Conservation (phyloP, 2,888 invertebrate species). For the Oxyscelio sp. region DNA sequence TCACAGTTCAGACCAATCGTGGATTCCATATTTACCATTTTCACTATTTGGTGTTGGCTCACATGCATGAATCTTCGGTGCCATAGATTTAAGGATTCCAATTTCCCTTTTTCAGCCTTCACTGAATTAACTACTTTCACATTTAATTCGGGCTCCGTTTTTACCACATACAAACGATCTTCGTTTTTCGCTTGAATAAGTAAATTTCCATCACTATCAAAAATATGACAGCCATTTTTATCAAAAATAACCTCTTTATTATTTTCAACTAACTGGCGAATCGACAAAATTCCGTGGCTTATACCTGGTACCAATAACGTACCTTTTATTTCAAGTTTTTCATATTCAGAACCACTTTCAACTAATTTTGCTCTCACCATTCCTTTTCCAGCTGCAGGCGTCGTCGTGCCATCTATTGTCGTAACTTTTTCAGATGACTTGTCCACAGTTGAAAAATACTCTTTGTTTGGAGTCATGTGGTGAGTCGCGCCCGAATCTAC, state of each 20-base stretch:
- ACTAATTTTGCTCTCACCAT: conserved; percentile 66
- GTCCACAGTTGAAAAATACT: conserved; percentile 27
- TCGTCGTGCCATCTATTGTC: conserved; percentile 4
- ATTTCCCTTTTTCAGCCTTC: background rate
- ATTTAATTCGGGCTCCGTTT: conserved; percentile 3
- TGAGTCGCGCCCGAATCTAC: conserved; percentile 36
- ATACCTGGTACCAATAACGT: conserved; percentile 53
- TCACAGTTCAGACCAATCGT: conserved; percentile 36
- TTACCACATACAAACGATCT: conserved; percentile 6
- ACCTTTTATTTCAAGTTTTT: conserved; percentile 22
- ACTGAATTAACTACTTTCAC: background rate
- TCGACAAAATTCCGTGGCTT: conserved; percentile 78
- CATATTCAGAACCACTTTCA: background rate
- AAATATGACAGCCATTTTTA: conserved; percentile 29
- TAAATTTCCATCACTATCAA: conserved; percentile 8
- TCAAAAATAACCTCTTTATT: conserved; percentile 31
- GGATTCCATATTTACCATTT: conserved; percentile 51
- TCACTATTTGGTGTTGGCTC: conserved; percentile 20
- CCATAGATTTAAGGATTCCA: conserved; percentile 17
- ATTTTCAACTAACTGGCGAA: conserved; percentile 86
- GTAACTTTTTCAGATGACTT: conserved; percentile 12
- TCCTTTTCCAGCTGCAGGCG: conserved; percentile 60
- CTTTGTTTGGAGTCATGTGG: conserved; percentile 36
- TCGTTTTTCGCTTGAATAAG: conserved; percentile 19
- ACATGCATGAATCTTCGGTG: conserved; percentile 56